phyloP scores from a whole-genome alignment of 2,113 vertebrate species.

The Orthonyx spaldingii region DNA sequence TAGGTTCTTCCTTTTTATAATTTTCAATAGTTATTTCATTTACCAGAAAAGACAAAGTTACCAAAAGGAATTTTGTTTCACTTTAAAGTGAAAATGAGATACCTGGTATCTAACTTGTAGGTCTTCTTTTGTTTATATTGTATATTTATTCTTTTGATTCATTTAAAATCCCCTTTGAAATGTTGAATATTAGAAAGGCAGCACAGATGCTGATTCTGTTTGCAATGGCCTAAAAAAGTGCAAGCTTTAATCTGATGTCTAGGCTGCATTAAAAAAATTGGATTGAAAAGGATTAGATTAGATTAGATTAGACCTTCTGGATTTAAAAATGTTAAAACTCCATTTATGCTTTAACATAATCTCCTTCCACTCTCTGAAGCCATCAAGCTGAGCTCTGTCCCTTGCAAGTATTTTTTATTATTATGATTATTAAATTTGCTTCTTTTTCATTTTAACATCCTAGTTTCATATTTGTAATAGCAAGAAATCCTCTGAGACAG shows the following conservation, averaged over 20 bases:
- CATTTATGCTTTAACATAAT: conserved; percentile 93
- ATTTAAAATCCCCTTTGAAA: conserved; percentile 34
- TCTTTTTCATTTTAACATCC: conserved; percentile 65
- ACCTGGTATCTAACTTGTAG: not conserved
- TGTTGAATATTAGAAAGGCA: conserved; percentile 37
- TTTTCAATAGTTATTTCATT: not conserved
- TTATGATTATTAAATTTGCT: conserved; percentile 77
- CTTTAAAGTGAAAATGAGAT: not conserved
- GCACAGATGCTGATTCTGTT: conserved; percentile 84
- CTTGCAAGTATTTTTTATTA: conserved; percentile 68
- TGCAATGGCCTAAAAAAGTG: conserved; percentile 85
- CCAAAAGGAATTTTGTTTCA: not conserved
- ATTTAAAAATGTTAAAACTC: conserved; percentile 95
- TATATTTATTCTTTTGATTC: not conserved
- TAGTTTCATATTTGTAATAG: conserved; percentile 72
- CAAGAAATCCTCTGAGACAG: conserved; percentile 73
- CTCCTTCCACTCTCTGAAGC: conserved; percentile 83
- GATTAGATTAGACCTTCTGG: conserved; percentile 95
- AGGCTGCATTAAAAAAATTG: conserved; percentile 98
- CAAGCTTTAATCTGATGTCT: conserved; percentile 90
- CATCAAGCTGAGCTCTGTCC: conserved; percentile 80
- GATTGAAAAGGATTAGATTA: conserved; percentile 89
- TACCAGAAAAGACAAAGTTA: not conserved
- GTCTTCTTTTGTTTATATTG: not conserved
- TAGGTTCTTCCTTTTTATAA: not conserved